Evolutionary conservation across 1,140 invertebrate species (phyloP).

Genomic region (Cydia splendana): DNA sequence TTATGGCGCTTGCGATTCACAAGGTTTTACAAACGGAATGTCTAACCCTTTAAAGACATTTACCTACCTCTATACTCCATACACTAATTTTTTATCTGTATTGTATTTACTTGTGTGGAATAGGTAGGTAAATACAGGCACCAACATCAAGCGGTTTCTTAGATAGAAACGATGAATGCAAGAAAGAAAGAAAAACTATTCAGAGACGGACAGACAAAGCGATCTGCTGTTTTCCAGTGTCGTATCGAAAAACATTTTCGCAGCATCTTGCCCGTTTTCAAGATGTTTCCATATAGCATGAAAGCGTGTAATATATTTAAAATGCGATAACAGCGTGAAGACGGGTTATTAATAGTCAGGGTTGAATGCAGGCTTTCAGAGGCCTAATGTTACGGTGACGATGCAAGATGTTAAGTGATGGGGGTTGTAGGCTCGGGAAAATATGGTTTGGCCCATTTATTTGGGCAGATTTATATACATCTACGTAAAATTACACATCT

Average conservation of each 20-base stretch:
- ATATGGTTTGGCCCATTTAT: constrained; percentile 10
- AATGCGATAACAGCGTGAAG: background rate
- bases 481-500: too few relatives aligned
- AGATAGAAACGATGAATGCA: background rate
- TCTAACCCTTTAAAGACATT: too few relatives aligned
- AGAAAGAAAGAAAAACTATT: background rate
- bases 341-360: background rate
- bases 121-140: background rate
- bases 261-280: background rate
- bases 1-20: too few relatives aligned
- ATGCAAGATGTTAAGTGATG: background rate
- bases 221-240: background rate
- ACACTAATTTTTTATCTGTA: too few relatives aligned
- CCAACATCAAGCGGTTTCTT: background rate
- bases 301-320: constrained; percentile 15
- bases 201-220: background rate
- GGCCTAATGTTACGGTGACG: constrained; percentile 17
- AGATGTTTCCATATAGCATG: constrained; percentile 5
- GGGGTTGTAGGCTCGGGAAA: background rate
- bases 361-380: constrained; percentile 11
- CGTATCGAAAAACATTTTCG: background rate
- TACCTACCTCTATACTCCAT: too few relatives aligned
- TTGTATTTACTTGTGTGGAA: background rate
- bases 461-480: background rate
- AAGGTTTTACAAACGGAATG: too few relatives aligned